Evolutionary conservation across 92 coral and sea anemone species (phyloP), one percentile per base, ranked within the genome.

Genomic region (Porites cylindrica): DNA sequence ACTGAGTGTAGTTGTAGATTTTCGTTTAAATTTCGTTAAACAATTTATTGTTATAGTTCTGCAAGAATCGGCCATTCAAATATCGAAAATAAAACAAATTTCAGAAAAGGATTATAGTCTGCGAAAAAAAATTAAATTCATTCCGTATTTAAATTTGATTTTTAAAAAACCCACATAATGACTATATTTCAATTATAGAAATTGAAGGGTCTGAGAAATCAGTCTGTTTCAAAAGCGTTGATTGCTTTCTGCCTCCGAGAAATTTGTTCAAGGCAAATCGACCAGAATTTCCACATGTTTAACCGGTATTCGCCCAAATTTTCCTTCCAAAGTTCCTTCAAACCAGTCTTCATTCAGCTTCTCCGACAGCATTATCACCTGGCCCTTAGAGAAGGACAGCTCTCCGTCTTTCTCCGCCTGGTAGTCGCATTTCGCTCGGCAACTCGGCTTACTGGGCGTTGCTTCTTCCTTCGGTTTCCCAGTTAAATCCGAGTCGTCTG

Each of bases 271-370:
- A 1, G 93, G 91, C 10, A 95, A 69, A 82, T 93, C 94, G 12
- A 86, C 89, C 62, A 95, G 62, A 43, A 95, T 91, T 32, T 91
- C 79, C 32, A 95, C 98, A 54, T 82, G 68, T 51, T 94, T 72
- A 60, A 85, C 59, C 21, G 96, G 93, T 23, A 95, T 68, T n/a
- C 60, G 80, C 56, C 98, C 98, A 70, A 90, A 76, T 73, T 95
- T 93, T 12, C 98, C 98, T 19, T 95, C 98, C 76, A 95, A 73
- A 7, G 92, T 90, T 81, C 98, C 98, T 59, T 93, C 96, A 32
- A 80, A 83, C 94, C 93, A 87, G 6, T 92, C 89, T 2, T 82
- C 96, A 53, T 88, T 88, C 32, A 80, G 24, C 79, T 80, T 95
- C 51, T 78, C 91, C 23, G 88, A 77, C 60, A 95, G 87, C 80